Base-by-base conservation (phyloP, 2,888 invertebrate species). In the Andrena trimmerana region DNA sequence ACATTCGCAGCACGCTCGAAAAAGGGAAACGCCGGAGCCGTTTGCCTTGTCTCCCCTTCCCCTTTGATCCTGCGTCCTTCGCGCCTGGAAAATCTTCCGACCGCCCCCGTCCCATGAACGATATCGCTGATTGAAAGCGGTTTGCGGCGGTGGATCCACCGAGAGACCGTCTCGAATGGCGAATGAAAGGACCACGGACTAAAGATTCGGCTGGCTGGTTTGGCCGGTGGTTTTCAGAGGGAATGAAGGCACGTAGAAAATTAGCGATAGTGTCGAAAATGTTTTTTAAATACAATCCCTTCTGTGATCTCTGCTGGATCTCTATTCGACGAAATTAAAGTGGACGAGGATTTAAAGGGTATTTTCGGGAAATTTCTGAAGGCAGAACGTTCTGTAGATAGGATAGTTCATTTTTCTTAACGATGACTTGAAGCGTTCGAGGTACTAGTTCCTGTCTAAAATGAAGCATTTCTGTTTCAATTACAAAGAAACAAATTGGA, bases 111-210 rank as follows among this genome's bases (percentile, higher is more conserved):
- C 16, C 66, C 36, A n/a, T 1, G 70, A 50, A 54, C 67, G 78
- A 69, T 81, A 81, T 78, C 81, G n/a, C 59, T 73, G 78, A 79
- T 79, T 76, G 79, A 79, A 76, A 79, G 63, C 81, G 77, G 63
- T 81, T 81, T 71, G 77, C 31, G 60, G 60, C 29, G 13, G 10
- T 16, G 52, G 72, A 54, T 24, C 62, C 76, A 5, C 50, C 52
- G 29, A 24, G 42, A 52, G 24, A 66, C 31, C 48, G 48, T 59
- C 50, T n/a, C 31, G 27, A 33, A 59, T 29, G 16, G 66, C 67
- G 59, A 59, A 67, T 57, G 20, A 16, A 20, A 71, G 16, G 31
- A 75, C 50, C 6, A 36, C 8, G 20, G 36, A 42, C 29, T 70
- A 52, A 73, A 78, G 66, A 42, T 66, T 60, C 33, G 33, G 36